phyloP scores from a whole-genome alignment of 1,140 invertebrate species.

The Euschistus heros region DNA sequence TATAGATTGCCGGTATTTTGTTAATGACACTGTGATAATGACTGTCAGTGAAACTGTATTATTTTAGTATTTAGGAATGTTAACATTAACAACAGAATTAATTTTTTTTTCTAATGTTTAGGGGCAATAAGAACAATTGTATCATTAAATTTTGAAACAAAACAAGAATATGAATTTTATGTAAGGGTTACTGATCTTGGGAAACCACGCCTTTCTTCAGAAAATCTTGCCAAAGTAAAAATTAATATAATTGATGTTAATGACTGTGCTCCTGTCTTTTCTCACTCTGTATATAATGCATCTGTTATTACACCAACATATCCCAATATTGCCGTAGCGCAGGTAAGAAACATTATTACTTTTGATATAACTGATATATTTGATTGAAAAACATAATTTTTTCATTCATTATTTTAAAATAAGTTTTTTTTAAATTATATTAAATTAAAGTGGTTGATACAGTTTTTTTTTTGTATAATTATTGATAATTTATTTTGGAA shows the following conservation, averaged over 20 bases:
- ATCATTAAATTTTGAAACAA: constrained; percentile 70
- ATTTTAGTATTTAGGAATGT: not conserved
- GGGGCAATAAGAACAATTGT: constrained; percentile 69
- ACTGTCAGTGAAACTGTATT: too few relatives aligned
- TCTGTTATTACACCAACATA: constrained; percentile 72
- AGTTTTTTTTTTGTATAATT: not conserved
- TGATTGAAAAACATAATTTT: constrained; percentile 18
- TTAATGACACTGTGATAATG: too few relatives aligned
- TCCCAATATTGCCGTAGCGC: constrained; percentile 54
- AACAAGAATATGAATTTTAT: constrained; percentile 58
- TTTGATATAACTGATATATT: constrained; percentile 31
- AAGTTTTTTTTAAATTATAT: not conserved
- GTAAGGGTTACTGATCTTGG: constrained; percentile 81
- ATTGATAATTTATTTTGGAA: not conserved
- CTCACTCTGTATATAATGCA: constrained; percentile 55
- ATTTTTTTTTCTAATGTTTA: constrained; percentile 27
- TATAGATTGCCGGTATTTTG: too few relatives aligned
- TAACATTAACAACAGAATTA: not conserved
- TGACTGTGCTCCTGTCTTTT: constrained; percentile 72
- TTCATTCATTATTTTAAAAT: not conserved
- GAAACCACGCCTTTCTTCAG: constrained; percentile 64
- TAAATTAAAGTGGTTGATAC: not conserved
- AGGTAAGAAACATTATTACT: constrained; percentile 32
- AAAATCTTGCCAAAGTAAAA: constrained; percentile 55
- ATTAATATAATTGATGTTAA: constrained; percentile 77